Evolutionary conservation across 2,888 invertebrate species (phyloP).

Genomic region (Imbricaverruca yamaguchii): DNA sequence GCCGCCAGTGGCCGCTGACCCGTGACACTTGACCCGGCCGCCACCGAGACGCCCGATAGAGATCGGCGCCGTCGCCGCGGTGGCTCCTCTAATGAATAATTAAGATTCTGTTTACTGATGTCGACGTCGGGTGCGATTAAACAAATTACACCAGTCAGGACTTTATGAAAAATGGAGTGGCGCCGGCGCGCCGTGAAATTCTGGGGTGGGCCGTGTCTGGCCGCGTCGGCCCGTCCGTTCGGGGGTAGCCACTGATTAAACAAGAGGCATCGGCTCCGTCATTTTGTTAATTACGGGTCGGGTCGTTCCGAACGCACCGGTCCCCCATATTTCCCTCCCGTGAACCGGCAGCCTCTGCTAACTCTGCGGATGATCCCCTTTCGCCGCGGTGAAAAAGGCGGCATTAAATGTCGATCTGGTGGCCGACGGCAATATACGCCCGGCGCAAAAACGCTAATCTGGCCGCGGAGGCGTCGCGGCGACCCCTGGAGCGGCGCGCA

Average conservation of each 20-base stretch:
- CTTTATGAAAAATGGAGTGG: slow-evolving; percentile 9
- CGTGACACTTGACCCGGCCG: neutral
- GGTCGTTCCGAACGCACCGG: neutral
- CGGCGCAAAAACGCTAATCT: slow-evolving; percentile 15
- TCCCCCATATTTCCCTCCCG: neutral
- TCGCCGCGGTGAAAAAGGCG: neutral
- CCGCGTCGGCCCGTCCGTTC: neutral
- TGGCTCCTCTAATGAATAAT: slow-evolving; percentile 14
- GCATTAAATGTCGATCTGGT: slow-evolving; percentile 2
- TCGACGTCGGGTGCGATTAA: slow-evolving; percentile 14
- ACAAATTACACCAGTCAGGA: slow-evolving; percentile 16
- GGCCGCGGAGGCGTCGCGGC: neutral
- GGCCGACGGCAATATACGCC: neutral
- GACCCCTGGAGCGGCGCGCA: neutral
- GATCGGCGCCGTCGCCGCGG: neutral
- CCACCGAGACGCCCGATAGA: neutral
- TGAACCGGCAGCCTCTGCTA: neutral
- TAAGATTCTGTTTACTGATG: slow-evolving; percentile 21
- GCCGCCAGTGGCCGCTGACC: neutral
- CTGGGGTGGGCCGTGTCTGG: neutral
- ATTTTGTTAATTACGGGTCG: neutral
- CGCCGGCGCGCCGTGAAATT: neutral
- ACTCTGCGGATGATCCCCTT: slow-evolving; percentile 11
- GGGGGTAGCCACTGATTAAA: neutral
- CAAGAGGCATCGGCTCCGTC: neutral